phyloP scores from a whole-genome alignment of 23 tunicate species.

The Oikopleura albicans region DNA sequence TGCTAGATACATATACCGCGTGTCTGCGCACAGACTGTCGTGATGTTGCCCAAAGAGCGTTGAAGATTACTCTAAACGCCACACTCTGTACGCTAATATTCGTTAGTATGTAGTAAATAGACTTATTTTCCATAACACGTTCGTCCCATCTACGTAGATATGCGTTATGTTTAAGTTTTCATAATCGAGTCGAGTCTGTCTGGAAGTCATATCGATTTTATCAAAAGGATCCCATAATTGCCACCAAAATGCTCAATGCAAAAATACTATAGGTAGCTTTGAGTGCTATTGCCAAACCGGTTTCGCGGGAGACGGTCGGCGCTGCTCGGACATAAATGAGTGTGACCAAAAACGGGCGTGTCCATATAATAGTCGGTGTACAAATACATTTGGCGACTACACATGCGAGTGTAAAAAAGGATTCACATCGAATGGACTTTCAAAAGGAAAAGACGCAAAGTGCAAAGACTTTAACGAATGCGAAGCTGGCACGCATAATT shows the following conservation, averaged over 20 bases:
- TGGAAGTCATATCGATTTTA: too few species aligned
- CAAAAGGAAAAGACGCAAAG: background rate
- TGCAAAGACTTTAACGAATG: conserved; percentile 67
- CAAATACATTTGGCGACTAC: background rate
- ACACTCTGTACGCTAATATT: too few species aligned
- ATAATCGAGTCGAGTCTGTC: too few species aligned
- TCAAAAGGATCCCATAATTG: background rate
- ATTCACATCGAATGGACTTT: background rate
- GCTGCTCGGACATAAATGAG: background rate
- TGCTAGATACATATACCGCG: too few species aligned
- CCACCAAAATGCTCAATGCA: background rate
- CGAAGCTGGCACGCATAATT: conserved; percentile 35
- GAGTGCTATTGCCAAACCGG: background rate
- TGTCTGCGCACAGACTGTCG: too few species aligned
- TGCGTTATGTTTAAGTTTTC: too few species aligned
- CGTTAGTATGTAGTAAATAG: too few species aligned
- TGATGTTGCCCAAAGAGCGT: too few species aligned
- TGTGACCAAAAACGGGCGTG: background rate
- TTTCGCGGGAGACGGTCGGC: background rate
- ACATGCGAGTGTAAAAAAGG: background rate
- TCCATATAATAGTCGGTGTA: background rate
- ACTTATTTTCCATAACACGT: too few species aligned
- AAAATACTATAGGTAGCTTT: conserved; percentile 11
- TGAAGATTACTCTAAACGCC: too few species aligned
- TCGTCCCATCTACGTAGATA: too few species aligned